Evolutionary conservation across 2,113 vertebrate species (phyloP), one percentile per base, ranked within the genome.

Genomic region (Macroglossus sobrinus): DNA sequence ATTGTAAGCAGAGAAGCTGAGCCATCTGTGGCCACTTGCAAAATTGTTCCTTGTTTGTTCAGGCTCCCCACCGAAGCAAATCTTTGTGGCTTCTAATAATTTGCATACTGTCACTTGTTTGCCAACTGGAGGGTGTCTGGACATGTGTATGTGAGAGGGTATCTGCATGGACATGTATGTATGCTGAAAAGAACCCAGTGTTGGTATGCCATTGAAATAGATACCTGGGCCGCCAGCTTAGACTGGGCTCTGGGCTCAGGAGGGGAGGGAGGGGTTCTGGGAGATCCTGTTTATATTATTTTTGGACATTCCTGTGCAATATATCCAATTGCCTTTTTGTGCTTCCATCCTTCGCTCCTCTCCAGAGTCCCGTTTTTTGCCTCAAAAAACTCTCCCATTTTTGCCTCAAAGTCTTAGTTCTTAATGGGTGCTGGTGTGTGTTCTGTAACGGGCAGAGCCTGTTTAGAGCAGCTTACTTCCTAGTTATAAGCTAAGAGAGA

Each of bases 21-120:
- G 97, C 97, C 98, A 98, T 98, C 98, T 98, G 98, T 97, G 98
- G 98, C 90, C 93, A 97, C 93, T 98, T 98, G 97, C 98, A 98
- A 97, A 98, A 98, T 96, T 95, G 97, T 97, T 96, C 95, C 96
- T 98, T 98, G 96, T 98, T 99, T 98, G 98, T 98, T 98, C 97
- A 97, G 96, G 93, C 95, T 98, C 0, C 12, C 94, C 97, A 98
- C 96, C 2, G 69, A 98, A 98, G 94, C 96, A 98, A 96, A 98
- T 98, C 98, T 98, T 98, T 96, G 87, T 97, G 97, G 96, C 94
- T 97, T 97, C 76, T 96, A 40, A 79, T 85, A 16, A 96, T 98
- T 98, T 98, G 95, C 97, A 79, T 97, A 97, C 89, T 98, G 92
- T 98, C 97, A 96, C 97, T 98, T 98, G 96, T 98, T 98, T 98